Evolutionary conservation across 2,113 vertebrate species (phyloP).

Genomic region (Naja naja): DNA sequence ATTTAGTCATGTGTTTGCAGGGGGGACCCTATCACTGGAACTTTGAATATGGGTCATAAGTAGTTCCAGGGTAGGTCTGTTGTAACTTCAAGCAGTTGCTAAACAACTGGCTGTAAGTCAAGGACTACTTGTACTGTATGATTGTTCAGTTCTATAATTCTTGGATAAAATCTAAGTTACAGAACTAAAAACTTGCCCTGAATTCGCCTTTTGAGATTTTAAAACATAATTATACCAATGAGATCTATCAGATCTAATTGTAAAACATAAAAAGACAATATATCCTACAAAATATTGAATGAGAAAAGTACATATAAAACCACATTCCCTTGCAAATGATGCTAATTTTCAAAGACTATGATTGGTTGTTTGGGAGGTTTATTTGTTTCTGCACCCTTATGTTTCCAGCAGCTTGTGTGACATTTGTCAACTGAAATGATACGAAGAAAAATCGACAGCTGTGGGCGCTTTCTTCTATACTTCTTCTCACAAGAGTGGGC

Average conservation of each 20-base stretch:
- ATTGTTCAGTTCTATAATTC: slow-evolving; percentile 60
- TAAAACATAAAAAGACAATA: neutral
- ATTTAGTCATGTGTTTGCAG: neutral
- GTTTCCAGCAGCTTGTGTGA: slow-evolving; percentile 54
- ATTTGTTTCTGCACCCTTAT: slow-evolving; percentile 43
- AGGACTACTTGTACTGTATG: slow-evolving; percentile 27
- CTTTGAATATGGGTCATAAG: neutral
- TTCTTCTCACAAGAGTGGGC: slow-evolving; percentile 40
- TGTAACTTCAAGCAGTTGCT: neutral
- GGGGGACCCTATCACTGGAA: neutral
- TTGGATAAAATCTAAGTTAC: slow-evolving; percentile 45
- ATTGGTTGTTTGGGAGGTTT: neutral
- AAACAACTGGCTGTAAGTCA: neutral
- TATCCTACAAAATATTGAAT: neutral
- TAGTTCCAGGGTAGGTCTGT: neutral
- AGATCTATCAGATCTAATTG: neutral
- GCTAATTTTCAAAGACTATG: neutral
- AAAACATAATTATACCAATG: slow-evolving; percentile 12
- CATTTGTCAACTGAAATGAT: slow-evolving; percentile 57
- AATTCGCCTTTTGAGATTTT: slow-evolving; percentile 30
- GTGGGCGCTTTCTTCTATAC: slow-evolving; percentile 50
- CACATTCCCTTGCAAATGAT: neutral
- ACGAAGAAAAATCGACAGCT: slow-evolving; percentile 63
- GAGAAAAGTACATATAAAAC: neutral
- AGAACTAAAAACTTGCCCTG: slow-evolving; percentile 37